Evolutionary conservation across 2,888 invertebrate genomes (phyloP), one percentile per base, ranked within the genome.

Genomic region (Archips xylosteana): DNA sequence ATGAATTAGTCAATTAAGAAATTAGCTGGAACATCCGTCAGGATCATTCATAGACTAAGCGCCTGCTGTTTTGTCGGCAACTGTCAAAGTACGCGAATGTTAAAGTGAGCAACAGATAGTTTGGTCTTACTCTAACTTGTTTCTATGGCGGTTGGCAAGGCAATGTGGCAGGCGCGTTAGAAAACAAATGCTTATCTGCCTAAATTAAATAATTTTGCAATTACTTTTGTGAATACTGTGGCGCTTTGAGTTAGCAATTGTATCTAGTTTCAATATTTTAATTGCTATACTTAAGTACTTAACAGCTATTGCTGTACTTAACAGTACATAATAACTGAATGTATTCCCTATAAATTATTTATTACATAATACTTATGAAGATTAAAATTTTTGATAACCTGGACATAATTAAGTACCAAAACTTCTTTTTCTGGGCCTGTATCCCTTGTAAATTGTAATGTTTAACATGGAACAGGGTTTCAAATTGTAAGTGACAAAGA

Each of bases 381-480:
- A 49, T 5, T n/a, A 54, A 39, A 39, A 39, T 1, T 39, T 6
- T 39, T 5, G 39, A 5, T 39, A 39, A 1, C 5, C 23, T 15
- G 51, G 51, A 23, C 51, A 23, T 51, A 15, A 51, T 15, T 51
- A 51, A 13, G 47, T 13, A 1, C 4, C 47, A 2, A 47, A 3
- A 4, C 6, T 15, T 23, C 23, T 23, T 23, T 54, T 15, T 23
- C 32, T 57, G 4, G 32, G 10, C 32, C 57, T 32, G 32, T 57
- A 12, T 57, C 57, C 32, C 32, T 32, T 32, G 23, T 57, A 57
- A 32, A 32, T 57, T 4, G 3, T 57, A 32, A 32, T 57, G 23
- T 57, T 57, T 57, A 10, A 32, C 32, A n/a, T 57, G 32, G 57
- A 23, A 57, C 57, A 57, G 57, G 57, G 57, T 57, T 57, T 57